Percentiles rank a stretch among this genome's conserved stretches.
Evolutionary conservation across 2,888 invertebrate genomes (phyloP).

Genomic region (Brenthis daphne): DNA sequence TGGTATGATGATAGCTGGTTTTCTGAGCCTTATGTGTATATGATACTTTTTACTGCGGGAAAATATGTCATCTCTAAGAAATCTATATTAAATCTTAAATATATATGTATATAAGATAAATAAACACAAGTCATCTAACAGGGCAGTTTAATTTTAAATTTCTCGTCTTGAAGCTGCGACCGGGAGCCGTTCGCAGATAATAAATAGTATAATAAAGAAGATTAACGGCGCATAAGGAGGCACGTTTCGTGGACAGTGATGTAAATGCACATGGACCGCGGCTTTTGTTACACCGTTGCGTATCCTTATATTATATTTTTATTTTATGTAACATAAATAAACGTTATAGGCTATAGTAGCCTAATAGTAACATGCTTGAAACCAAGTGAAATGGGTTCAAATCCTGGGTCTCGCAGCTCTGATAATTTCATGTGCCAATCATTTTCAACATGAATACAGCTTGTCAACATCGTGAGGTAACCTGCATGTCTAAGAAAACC

Average conservation of each 20-base stretch:
- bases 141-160: constrained; percentile 54
- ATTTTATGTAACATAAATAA: background rate
- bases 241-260: constrained; percentile 75
- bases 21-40: too few species aligned
- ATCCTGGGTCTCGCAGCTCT: too few species aligned
- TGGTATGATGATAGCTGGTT: too few species aligned
- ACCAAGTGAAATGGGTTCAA: too few species aligned
- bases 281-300: constrained; percentile 49
- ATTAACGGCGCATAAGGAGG: constrained; percentile 78
- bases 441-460: too few species aligned
- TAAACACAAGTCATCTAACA: constrained; percentile 28
- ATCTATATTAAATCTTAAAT: background rate
- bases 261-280: constrained; percentile 62
- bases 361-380: too few species aligned
- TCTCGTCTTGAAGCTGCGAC: constrained; percentile 52
- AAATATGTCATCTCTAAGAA: too few species aligned
- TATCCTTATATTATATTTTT: constrained; percentile 17
- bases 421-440: too few species aligned
- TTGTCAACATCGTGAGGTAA: too few species aligned
- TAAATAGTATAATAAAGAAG: constrained; percentile 79
- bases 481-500: too few species aligned
- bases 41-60: too few species aligned
- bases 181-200: constrained; percentile 59
- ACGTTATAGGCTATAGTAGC: background rate
- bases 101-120: background rate